Percentiles rank a stretch among this genome's conserved stretches.
Evolutionary conservation across 1,140 invertebrate species (phyloP).

Genomic region (Andrena cerasifolii): DNA sequence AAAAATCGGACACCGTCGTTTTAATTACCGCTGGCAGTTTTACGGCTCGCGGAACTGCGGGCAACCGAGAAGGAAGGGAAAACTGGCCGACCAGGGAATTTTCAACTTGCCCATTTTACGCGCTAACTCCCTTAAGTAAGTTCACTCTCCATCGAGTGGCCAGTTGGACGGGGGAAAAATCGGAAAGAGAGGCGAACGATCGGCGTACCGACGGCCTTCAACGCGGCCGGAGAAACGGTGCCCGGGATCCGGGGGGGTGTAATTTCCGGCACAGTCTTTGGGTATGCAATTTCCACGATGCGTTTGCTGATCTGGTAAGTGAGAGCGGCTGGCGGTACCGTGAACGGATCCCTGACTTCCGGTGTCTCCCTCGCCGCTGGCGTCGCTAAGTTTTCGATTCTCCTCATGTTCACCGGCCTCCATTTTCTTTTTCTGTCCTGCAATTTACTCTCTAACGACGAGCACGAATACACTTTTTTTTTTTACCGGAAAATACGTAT

Average conservation of each 20-base stretch:
- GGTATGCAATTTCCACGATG: conserved; percentile 46
- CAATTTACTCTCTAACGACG: conserved; percentile 20
- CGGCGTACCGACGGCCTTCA: conserved; percentile 54
- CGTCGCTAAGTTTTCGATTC: conserved; percentile 59
- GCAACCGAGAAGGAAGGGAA: not conserved
- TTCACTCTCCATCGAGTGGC: too few relatives aligned
- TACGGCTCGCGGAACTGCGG: not conserved
- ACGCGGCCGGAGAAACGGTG: conserved; percentile 59
- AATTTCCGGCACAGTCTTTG: conserved; percentile 2
- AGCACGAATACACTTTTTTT: not conserved
- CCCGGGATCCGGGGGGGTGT: conserved; percentile 52
- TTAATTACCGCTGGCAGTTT: conserved; percentile 15
- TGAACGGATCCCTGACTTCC: conserved; percentile 56
- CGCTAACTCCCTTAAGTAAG: not conserved
- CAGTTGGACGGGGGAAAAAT: too few relatives aligned
- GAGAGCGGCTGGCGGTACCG: conserved; percentile 63
- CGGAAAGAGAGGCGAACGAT: not conserved
- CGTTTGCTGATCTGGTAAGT: conserved; percentile 64
- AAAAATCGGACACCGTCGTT: conserved; percentile 4
- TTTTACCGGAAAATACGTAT: too few relatives aligned
- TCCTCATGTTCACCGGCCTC: conserved; percentile 41
- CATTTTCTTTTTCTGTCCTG: conserved; percentile 49
- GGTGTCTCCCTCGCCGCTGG: conserved; percentile 46
- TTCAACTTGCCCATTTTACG: conserved; percentile 20
- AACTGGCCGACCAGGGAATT: conserved; percentile 6